Percentiles rank a stretch among this genome's conserved stretches.
Evolutionary conservation across 2,113 vertebrate species (phyloP).

Genomic region (Pteropus alecto): DNA sequence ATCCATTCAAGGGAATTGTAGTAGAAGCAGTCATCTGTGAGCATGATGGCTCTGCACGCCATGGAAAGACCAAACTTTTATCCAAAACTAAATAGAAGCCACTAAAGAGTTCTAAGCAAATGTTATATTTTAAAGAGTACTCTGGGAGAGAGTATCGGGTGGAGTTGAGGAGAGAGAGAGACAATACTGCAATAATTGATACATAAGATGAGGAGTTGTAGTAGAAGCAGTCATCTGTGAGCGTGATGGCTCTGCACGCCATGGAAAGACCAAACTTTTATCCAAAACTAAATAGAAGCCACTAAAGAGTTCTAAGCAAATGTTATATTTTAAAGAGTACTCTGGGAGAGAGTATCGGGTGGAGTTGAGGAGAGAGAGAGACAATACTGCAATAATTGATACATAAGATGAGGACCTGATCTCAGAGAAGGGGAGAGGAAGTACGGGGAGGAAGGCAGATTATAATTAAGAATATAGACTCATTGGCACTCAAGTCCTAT

Average conservation of each 20-base stretch:
- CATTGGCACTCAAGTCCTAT: background rate
- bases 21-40: background rate
- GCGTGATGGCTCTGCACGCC: too few species aligned
- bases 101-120: background rate
- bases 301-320: background rate
- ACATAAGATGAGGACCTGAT: background rate
- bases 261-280: background rate
- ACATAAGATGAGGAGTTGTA: too few species aligned
- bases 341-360: background rate
- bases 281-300: background rate
- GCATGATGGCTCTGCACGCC: too few species aligned
- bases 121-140: background rate
- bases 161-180: background rate
- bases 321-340: background rate
- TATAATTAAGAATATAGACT: background rate
- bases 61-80: background rate
- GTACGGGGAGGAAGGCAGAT: background rate
- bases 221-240: background rate
- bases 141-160: background rate
- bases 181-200: too few species aligned
- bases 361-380: background rate
- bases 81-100: background rate
- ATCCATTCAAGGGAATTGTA: background rate
- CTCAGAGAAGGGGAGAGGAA: background rate
- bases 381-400: background rate